Evolutionary conservation across 2,113 vertebrate species (phyloP).

Genomic region (Tenrec ecaudatus): DNA sequence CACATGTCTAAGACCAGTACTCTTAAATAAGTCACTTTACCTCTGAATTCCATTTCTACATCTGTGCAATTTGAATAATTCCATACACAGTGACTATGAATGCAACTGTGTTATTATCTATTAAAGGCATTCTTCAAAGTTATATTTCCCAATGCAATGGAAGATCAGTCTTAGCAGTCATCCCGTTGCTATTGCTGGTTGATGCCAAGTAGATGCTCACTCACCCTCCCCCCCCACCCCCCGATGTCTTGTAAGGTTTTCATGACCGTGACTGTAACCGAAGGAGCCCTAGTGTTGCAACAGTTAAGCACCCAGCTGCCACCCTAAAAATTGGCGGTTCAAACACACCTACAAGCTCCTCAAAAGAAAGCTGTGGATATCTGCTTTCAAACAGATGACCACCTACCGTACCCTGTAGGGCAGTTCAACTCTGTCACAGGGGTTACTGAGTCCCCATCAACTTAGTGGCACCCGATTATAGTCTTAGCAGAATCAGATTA

Average conservation of each 20-base stretch:
- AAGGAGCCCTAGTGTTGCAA: not conserved
- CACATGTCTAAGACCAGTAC: not conserved
- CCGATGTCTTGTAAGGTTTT: not conserved
- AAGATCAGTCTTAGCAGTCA: not conserved
- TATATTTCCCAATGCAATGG: not conserved
- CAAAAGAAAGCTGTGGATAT: not conserved
- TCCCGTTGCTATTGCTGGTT: not conserved
- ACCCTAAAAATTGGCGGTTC: not conserved
- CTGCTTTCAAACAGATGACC: not conserved
- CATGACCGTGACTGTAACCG: not conserved
- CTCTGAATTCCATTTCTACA: not conserved
- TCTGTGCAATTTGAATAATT: conserved; percentile 25
- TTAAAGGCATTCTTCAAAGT: not conserved
- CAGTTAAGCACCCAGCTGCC: not conserved
- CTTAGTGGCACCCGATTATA: not conserved
- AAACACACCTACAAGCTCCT: not conserved
- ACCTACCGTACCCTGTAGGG: not conserved
- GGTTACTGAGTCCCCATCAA: not conserved
- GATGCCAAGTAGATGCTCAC: not conserved
- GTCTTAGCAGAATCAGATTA: not conserved
- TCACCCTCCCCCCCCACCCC: too few relatives aligned
- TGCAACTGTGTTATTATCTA: not conserved
- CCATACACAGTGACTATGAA: not conserved
- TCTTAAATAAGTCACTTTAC: not conserved
- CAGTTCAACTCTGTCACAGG: not conserved